Base-by-base conservation (phyloP, 2,797 vertebrate genomes). In the Loris lydekkerianus region DNA sequence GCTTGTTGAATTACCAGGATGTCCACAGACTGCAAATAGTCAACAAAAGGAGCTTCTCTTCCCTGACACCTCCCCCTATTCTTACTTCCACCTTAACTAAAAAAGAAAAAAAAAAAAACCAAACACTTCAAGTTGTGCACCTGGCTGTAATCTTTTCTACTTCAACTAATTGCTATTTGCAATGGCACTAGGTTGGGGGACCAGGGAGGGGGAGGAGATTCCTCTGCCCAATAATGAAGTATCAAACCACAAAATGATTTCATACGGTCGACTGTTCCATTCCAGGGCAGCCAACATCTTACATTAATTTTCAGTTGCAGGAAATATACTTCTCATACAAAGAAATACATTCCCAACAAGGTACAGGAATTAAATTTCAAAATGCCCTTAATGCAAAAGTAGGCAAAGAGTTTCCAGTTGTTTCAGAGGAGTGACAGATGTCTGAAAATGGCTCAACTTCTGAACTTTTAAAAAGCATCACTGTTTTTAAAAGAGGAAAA, bases 91-190 rank as follows among this genome's bases (percentile, higher is more conserved):
- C 20, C 86, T 97, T 95, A 96, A 96, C 82, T 98, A 86, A 95
- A 85, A 75, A 70, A 72, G 80, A 65, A 53, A 49, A 31, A 86
- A 87, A 40, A 83, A 37, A 53, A 40, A 40, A 40, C 40, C 40
- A 40, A 3, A 40, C 21, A 25, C 97, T 98, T 98, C 98, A 97
- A 98, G 98, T 97, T 84, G 94, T 97, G 97, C 98, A 98, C 98
- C 98, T 99, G 98, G 97, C 96, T 75, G 0, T 96, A 97, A 98
- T 98, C 97, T 98, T 97, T 98, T 97, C 98, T 98, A 73, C 97
- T 98, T 97, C 97, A 98, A 98, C 97, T 98, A 98, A 98, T 98
- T 98, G 97, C 94, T 97, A 23, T 98, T 98, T 98, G 97, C 75
- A 78, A 91, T 95, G 93, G 96, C 82, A 88, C 88, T 94, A 84